Evolutionary conservation across 2,888 invertebrate genomes (phyloP).

Genomic region (Fissipunctia ypsillon): DNA sequence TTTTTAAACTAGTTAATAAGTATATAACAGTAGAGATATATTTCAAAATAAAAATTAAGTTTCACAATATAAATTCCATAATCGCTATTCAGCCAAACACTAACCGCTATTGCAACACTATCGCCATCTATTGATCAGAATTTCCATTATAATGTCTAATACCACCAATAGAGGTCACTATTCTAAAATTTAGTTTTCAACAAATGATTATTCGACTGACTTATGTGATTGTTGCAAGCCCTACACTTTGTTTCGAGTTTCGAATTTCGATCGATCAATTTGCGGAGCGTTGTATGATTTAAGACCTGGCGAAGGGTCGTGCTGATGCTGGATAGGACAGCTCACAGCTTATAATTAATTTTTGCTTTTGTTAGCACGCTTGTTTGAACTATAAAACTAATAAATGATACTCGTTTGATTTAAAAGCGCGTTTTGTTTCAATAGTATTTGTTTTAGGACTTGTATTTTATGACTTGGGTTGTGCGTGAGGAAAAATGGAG

Average conservation of each 20-base stretch:
- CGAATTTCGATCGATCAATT: constrained; percentile 75
- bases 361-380: constrained; percentile 68
- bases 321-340: constrained; percentile 78
- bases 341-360: constrained; percentile 72
- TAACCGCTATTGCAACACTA: constrained; percentile 30
- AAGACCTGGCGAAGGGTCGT: constrained; percentile 84
- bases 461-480: constrained; percentile 34
- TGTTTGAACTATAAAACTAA: constrained; percentile 66
- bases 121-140: constrained; percentile 60
- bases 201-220: constrained; percentile 60
- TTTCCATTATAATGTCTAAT: constrained; percentile 36
- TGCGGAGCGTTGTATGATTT: constrained; percentile 78
- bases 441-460: constrained; percentile 51
- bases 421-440: constrained; percentile 46
- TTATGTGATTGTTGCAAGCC: constrained; percentile 67
- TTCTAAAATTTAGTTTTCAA: constrained; percentile 58
- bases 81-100: constrained; percentile 19
- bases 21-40: not conserved
- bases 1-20: not conserved
- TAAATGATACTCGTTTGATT: constrained; percentile 59
- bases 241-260: constrained; percentile 63
- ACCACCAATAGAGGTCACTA: constrained; percentile 62
- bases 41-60: not conserved
- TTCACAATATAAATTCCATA: constrained; percentile 14
- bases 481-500: constrained; percentile 29